A percentile compares a stretch with the other conserved stretches of the same genome.
Evolutionary conservation across 2,113 vertebrate genomes (phyloP).

Genomic region (Mugil cephalus): DNA sequence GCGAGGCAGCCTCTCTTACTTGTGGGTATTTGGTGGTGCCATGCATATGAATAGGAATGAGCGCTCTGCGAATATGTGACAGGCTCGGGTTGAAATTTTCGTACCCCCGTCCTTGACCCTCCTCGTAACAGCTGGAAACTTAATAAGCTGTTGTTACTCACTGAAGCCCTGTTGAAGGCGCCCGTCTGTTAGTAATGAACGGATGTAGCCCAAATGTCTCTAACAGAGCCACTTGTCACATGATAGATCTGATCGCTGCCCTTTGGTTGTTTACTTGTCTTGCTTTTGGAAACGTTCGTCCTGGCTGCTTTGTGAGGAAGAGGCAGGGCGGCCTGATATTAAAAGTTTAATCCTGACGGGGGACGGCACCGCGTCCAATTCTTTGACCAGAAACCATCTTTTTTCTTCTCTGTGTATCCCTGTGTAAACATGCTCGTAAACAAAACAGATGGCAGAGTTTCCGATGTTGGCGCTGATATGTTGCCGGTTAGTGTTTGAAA

Average conservation of each 20-base stretch:
- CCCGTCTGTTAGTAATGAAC: not conserved
- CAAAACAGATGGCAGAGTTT: not conserved
- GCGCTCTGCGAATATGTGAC: not conserved
- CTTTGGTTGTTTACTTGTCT: constrained; percentile 20
- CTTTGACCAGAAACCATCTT: not conserved
- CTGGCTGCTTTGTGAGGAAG: constrained; percentile 19
- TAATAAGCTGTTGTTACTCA: constrained; percentile 19
- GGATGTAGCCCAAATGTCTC: constrained; percentile 10
- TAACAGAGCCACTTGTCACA: constrained; percentile 22
- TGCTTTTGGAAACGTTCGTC: constrained; percentile 17
- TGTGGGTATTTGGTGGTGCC: constrained; percentile 16
- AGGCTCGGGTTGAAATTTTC: constrained; percentile 20
- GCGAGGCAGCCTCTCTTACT: constrained; percentile 30
- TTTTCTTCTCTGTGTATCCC: not conserved
- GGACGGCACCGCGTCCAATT: not conserved
- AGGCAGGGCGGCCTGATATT: not conserved
- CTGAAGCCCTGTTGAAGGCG: constrained; percentile 7
- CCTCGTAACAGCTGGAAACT: constrained; percentile 41
- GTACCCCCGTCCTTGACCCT: constrained; percentile 49
- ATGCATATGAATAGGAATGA: constrained; percentile 40
- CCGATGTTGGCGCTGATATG: too few relatives aligned
- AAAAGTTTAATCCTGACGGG: constrained; percentile 8
- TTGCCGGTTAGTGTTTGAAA: too few relatives aligned
- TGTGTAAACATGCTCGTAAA: not conserved
- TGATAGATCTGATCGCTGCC: constrained; percentile 21